Conservation (phyloP, 2,888 invertebrate genomes). For the Anoplius nigerrimus region DNA sequence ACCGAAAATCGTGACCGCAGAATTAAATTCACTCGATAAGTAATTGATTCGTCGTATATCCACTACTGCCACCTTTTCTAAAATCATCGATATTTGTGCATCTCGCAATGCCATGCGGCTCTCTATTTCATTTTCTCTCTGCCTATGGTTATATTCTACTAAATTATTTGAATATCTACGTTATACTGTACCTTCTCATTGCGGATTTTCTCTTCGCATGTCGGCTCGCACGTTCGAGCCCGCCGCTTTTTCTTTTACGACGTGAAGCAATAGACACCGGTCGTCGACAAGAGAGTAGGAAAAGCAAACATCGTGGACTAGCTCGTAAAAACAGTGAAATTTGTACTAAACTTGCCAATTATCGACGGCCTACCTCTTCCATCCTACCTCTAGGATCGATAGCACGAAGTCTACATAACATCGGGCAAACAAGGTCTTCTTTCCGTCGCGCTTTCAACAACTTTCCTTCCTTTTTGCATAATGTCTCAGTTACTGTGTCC, state of each 20-base stretch:
- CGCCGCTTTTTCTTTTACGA: neutral
- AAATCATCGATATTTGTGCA: too few relatives aligned
- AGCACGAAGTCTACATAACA: neutral
- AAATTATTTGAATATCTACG: too few relatives aligned
- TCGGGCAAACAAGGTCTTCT: too few relatives aligned
- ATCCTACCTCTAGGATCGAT: neutral
- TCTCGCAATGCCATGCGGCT: too few relatives aligned
- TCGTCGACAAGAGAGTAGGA: constrained; percentile 14
- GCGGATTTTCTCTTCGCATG: too few relatives aligned
- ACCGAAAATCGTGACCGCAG: neutral
- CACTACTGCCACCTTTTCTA: too few relatives aligned
- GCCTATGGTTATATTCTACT: too few relatives aligned
- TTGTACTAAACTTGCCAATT: constrained; percentile 27
- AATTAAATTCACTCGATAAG: neutral
- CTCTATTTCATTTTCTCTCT: too few relatives aligned
- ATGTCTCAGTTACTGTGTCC: too few relatives aligned
- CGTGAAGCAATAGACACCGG: too few relatives aligned
- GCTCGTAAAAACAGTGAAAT: constrained; percentile 35
- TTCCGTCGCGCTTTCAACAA: neutral
- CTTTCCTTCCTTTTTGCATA: neutral
- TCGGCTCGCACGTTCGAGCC: neutral
- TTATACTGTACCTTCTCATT: too few relatives aligned
- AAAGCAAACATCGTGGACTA: constrained; percentile 25
- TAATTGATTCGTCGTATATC: too few relatives aligned
- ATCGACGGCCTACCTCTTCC: neutral